phyloP scores from a whole-genome alignment of 2,113 vertebrate genomes.

The Nothoprocta pentlandii region DNA sequence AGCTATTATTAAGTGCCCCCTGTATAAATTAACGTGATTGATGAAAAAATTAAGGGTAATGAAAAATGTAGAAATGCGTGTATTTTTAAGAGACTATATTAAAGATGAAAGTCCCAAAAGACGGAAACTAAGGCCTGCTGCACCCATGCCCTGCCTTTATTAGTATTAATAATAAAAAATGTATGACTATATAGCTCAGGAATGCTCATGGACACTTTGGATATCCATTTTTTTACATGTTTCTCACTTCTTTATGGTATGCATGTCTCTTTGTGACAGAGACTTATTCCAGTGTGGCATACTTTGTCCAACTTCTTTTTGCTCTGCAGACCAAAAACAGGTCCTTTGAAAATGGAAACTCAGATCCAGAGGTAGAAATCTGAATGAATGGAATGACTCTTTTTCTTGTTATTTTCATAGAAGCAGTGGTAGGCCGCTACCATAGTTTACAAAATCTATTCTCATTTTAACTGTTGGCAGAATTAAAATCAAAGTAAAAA shows the following conservation, averaged over 20 bases:
- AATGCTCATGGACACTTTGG: constrained; percentile 11
- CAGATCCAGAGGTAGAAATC: not conserved
- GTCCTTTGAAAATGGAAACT: not conserved
- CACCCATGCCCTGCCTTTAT: constrained; percentile 73
- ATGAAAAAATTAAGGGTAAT: constrained; percentile 87
- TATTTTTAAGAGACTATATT: constrained; percentile 84
- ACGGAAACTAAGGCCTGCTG: constrained; percentile 69
- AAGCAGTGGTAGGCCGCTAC: accelerated
- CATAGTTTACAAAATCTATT: not conserved
- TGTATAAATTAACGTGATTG: constrained; percentile 86
- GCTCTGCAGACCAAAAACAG: not conserved
- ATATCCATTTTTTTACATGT: not conserved
- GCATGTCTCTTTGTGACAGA: constrained; percentile 20
- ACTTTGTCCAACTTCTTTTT: not conserved
- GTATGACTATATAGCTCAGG: not conserved
- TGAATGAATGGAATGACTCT: not conserved
- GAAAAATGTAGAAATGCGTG: constrained; percentile 83
- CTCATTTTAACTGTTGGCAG: not conserved
- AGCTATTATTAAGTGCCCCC: constrained; percentile 85
- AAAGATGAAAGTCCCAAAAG: constrained; percentile 80
- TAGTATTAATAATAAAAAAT: constrained; percentile 66
- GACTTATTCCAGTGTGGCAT: not conserved
- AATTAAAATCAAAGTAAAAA: not conserved
- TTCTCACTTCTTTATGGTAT: constrained; percentile 23
- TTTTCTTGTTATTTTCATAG: not conserved